Percentiles rank a stretch among this genome's conserved stretches.
Conservation (phyloP, 2,113 vertebrate genomes). For the Cnemophilus loriae region DNA sequence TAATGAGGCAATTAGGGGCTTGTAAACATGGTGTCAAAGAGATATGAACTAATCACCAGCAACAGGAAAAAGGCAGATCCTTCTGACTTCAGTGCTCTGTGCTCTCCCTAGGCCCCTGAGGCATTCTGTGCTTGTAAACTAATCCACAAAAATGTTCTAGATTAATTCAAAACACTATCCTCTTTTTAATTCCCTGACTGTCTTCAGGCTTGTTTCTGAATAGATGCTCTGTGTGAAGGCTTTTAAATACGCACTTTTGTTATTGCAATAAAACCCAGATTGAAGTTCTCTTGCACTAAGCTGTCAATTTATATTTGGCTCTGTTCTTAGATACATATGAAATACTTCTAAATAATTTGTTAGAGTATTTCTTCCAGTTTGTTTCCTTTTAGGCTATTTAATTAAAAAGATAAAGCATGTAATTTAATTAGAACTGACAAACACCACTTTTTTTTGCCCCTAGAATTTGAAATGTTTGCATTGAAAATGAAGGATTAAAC, state of each 20-base stretch:
- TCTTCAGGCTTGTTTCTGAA: conserved; percentile 59
- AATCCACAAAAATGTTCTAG: conserved; percentile 67
- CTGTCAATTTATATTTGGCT: conserved; percentile 50
- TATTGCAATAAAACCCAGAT: conserved; percentile 59
- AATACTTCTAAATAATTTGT: conserved; percentile 35
- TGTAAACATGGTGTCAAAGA: conserved; percentile 70
- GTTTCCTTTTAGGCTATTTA: conserved; percentile 15
- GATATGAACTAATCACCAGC: conserved; percentile 67
- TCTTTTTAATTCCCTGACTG: conserved; percentile 64
- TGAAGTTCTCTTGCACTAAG: conserved; percentile 38
- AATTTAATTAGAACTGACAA: conserved; percentile 22
- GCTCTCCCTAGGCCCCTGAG: conserved; percentile 41
- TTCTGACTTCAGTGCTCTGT: conserved; percentile 37
- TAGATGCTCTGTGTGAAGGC: conserved; percentile 58
- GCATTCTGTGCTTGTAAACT: conserved; percentile 62
- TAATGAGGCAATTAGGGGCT: conserved; percentile 72
- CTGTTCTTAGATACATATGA: conserved; percentile 21
- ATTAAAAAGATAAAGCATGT: conserved; percentile 17
- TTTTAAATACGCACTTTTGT: conserved; percentile 60
- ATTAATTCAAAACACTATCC: conserved; percentile 66
- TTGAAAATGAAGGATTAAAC: conserved; percentile 19
- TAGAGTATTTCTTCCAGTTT: neutral
- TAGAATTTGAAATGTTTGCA: neutral
- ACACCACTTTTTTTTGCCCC: neutral
- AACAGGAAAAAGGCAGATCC: conserved; percentile 66